phyloP scores from a whole-genome alignment of 2,888 invertebrate species.

The Plemyria rubiginata region DNA sequence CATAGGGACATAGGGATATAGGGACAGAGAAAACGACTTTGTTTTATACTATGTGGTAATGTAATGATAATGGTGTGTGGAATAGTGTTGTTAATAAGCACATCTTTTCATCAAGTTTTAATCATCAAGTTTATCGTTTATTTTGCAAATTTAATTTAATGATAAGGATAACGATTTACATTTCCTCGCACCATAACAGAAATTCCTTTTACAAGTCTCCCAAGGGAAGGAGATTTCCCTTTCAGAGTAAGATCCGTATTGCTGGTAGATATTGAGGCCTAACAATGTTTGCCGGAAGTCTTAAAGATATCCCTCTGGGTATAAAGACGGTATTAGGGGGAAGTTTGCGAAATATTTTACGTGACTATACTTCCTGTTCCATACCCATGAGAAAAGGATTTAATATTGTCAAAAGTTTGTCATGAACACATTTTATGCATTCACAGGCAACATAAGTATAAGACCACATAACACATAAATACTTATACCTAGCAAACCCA shows the following conservation, averaged over 20 bases:
- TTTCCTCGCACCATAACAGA: constrained; percentile 5
- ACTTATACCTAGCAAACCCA: no score
- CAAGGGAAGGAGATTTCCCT: constrained; percentile 20
- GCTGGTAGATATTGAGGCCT: constrained; percentile 20
- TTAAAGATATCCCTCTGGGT: constrained; percentile 28
- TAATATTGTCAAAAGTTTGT: constrained; percentile 23
- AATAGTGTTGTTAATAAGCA: no score
- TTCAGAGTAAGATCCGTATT: constrained; percentile 26
- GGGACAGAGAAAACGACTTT: no score
- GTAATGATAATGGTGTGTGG: no score
- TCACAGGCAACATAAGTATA: no score
- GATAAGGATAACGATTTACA: no score
- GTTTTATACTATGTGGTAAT: no score
- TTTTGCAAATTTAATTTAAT: constrained; percentile 11
- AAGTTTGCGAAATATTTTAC: constrained; percentile 23
- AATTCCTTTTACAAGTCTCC: constrained; percentile 21
- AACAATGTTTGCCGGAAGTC: constrained; percentile 35
- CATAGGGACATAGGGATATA: no score
- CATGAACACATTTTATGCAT: not conserved
- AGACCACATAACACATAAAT: no score
- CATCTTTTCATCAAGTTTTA: no score
- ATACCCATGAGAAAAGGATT: constrained; percentile 23
- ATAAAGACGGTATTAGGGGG: constrained; percentile 24
- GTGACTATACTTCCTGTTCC: constrained; percentile 28
- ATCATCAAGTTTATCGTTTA: no score